These are phyloP conservation scores for Coenonympha arcania DNA, from an alignment of 2,888 invertebrate genomes.

Conservation along the genomic window DNA sequence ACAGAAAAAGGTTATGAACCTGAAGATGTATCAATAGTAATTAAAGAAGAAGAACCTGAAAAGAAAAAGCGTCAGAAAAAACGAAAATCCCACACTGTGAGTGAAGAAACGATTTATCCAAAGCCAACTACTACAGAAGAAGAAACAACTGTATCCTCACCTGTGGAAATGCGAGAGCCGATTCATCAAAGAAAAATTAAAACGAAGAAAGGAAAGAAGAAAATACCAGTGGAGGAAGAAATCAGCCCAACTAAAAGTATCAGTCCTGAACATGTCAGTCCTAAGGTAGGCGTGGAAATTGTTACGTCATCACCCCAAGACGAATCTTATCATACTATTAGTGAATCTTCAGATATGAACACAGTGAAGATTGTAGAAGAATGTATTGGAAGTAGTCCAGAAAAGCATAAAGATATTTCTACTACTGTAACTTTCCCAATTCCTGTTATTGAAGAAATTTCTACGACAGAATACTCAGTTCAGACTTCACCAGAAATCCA, in stretches of 20 bases:
- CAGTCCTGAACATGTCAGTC: slow-evolving; percentile 56
- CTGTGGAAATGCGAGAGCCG: slow-evolving; percentile 44
- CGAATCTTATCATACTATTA: slow-evolving; percentile 75
- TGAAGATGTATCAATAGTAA: slow-evolving; percentile 77
- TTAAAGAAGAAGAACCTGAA: slow-evolving; percentile 37
- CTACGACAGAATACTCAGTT: slow-evolving; percentile 71
- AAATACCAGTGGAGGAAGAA: slow-evolving; percentile 51
- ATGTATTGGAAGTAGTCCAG: slow-evolving; percentile 71
- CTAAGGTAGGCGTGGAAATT: slow-evolving; percentile 64
- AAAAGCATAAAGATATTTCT: slow-evolving; percentile 62
- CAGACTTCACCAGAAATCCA: slow-evolving; percentile 76
- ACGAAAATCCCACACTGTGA: slow-evolving; percentile 50
- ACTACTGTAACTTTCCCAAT: slow-evolving; percentile 74
- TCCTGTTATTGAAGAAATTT: slow-evolving; percentile 74
- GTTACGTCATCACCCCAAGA: slow-evolving; percentile 70
- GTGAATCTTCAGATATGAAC: slow-evolving; percentile 72
- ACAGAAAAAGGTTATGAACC: slow-evolving; percentile 78
- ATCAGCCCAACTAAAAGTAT: slow-evolving; percentile 29
- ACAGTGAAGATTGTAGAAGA: slow-evolving; percentile 80
- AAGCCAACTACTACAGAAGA: slow-evolving; percentile 57
- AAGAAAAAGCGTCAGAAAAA: slow-evolving; percentile 72
- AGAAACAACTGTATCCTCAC: slow-evolving; percentile 46
- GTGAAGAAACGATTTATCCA: slow-evolving; percentile 62
- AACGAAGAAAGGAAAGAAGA: slow-evolving; percentile 70
- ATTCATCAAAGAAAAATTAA: slow-evolving; percentile 42